Evolutionary conservation across 2,113 vertebrate genomes (phyloP).

Genomic region (Prionailurus bengalensis): DNA sequence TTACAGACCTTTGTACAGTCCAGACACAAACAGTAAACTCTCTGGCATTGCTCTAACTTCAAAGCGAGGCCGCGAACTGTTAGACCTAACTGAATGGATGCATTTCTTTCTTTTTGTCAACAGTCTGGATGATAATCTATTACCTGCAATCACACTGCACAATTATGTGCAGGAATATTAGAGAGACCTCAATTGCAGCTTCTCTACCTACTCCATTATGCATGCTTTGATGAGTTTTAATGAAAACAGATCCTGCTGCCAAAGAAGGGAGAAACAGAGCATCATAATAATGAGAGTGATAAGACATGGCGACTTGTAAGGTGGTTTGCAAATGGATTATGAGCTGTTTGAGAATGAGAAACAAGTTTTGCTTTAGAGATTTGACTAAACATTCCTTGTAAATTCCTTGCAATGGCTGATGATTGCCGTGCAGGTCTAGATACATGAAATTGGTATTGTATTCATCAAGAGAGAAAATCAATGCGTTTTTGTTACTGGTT

Average conservation of each 20-base stretch:
- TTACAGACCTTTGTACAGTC: background rate
- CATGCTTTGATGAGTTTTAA: conserved; percentile 72
- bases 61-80: background rate
- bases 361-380: conserved; percentile 55
- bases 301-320: conserved; percentile 37
- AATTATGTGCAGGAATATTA: conserved; percentile 37
- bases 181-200: conserved; percentile 48
- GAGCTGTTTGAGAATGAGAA: conserved; percentile 38
- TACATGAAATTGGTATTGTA: background rate
- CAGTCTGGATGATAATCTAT: conserved; percentile 62
- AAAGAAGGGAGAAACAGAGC: conserved; percentile 35
- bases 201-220: conserved; percentile 58
- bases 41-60: background rate
- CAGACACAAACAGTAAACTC: background rate
- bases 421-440: background rate
- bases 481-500: conserved; percentile 9
- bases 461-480: conserved; percentile 56
- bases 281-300: background rate
- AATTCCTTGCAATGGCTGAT: background rate
- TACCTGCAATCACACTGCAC: conserved; percentile 10
- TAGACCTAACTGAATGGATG: background rate
- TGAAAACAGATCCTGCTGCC: conserved; percentile 66
- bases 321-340: background rate
- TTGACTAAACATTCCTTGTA: background rate
- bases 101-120: conserved; percentile 29